Conservation (phyloP, 2,888 invertebrate species). For the Lasioglossum oenotherae region DNA sequence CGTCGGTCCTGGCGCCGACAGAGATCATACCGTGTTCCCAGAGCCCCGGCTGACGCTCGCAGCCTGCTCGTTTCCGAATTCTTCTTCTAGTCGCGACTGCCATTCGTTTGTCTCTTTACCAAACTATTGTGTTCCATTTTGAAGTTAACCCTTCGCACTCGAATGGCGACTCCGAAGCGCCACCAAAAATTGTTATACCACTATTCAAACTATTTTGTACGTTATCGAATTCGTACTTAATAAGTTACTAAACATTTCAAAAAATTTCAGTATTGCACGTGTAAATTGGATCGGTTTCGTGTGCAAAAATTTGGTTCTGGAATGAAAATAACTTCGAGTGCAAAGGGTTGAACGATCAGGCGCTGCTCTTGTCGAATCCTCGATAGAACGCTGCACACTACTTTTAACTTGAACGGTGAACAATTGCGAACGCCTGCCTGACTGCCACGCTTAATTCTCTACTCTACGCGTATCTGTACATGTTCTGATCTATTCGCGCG, state of each 20-base stretch:
- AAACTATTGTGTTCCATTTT: conserved; percentile 1
- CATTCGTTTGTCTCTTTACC: conserved; percentile 31
- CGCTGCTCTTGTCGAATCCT: conserved; percentile 3
- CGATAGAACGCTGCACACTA: conserved; percentile 29
- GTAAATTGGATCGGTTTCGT: too few species aligned
- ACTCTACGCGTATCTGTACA: not conserved
- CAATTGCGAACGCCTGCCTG: not conserved
- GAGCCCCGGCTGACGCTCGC: not conserved
- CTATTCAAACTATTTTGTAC: too few species aligned
- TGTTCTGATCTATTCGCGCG: not conserved
- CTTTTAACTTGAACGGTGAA: not conserved
- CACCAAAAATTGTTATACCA: too few species aligned
- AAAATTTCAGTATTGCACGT: too few species aligned
- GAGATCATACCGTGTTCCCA: not conserved
- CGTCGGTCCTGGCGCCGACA: not conserved
- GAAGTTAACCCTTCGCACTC: not conserved
- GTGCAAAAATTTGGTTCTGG: too few species aligned
- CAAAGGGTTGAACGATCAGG: not conserved
- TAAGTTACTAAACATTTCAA: too few species aligned
- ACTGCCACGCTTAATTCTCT: not conserved
- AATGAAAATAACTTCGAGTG: too few species aligned
- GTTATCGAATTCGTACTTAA: too few species aligned
- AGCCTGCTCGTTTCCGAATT: conserved; percentile 24
- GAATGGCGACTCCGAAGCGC: too few species aligned
- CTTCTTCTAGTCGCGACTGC: conserved; percentile 58